Percentiles rank a stretch among this genome's conserved stretches.
These are phyloP conservation scores for Planococcus citri DNA, from an alignment of 1,140 invertebrate genomes.

Conservation along the genomic window DNA sequence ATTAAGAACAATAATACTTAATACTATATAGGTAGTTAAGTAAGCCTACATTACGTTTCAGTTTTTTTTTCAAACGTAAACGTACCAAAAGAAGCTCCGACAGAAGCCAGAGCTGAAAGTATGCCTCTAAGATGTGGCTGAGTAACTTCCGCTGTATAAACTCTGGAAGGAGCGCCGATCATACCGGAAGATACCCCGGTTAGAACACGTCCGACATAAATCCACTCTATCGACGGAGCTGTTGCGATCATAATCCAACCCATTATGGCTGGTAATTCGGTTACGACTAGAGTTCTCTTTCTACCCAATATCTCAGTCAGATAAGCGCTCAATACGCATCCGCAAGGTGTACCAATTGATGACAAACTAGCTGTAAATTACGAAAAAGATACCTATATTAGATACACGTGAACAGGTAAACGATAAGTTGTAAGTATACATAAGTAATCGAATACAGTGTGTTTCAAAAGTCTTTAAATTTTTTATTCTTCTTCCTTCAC, in stretches of 20 bases:
- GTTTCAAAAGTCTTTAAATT: too few species aligned
- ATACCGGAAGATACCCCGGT: slow-evolving; percentile 53
- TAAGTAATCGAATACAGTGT: too few species aligned
- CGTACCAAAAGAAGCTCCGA: slow-evolving; percentile 34
- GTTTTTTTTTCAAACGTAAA: too few species aligned
- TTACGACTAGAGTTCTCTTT: slow-evolving; percentile 49
- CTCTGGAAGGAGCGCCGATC: slow-evolving; percentile 52
- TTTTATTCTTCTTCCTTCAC: too few species aligned
- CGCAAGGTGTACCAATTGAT: slow-evolving; percentile 54
- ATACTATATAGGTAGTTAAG: too few species aligned
- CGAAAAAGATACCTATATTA: background rate
- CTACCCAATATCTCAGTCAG: slow-evolving; percentile 56
- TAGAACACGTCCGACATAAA: slow-evolving; percentile 46
- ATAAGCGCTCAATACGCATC: slow-evolving; percentile 54
- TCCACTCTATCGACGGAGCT: slow-evolving; percentile 44
- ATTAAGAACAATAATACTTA: background rate
- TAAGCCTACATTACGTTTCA: too few species aligned
- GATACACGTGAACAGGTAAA: too few species aligned
- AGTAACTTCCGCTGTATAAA: slow-evolving; percentile 53
- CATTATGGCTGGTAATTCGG: slow-evolving; percentile 50
- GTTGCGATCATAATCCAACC: slow-evolving; percentile 52
- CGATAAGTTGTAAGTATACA: too few species aligned
- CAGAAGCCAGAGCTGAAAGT: slow-evolving; percentile 47
- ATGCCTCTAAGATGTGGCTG: slow-evolving; percentile 55
- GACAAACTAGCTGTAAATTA: slow-evolving; percentile 51